These are phyloP conservation scores for Sebastes fasciatus DNA, from an alignment of 2,113 vertebrate genomes.

Conservation along the genomic window DNA sequence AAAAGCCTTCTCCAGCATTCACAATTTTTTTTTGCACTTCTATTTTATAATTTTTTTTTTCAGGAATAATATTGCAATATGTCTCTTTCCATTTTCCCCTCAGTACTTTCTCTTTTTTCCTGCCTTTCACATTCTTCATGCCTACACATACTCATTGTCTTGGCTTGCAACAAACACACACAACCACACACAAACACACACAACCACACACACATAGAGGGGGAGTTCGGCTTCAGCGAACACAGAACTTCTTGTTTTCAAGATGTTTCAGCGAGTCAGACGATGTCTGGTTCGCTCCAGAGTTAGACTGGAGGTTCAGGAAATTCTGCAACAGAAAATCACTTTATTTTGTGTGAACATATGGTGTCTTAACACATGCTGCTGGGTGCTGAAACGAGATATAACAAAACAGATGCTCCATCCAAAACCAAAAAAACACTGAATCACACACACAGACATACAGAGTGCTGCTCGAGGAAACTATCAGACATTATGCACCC, in stretches of 20 bases:
- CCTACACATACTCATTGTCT: conserved; percentile 61
- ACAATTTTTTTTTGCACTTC: background rate
- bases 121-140: conserved; percentile 61
- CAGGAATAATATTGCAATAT: background rate
- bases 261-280: conserved; percentile 20
- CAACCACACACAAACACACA: conserved; percentile 9
- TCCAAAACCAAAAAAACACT: background rate
- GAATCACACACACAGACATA: background rate
- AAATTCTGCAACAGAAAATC: background rate
- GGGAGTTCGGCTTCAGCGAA: conserved; percentile 38
- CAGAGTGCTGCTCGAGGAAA: background rate
- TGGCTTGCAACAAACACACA: conserved; percentile 30
- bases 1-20: background rate
- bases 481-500: background rate
- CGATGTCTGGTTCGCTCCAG: conserved; percentile 1
- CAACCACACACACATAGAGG: background rate
- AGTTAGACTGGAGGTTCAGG: background rate
- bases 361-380: background rate
- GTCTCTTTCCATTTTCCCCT: conserved; percentile 1
- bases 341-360: conserved; percentile 4
- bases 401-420: conserved; percentile 5
- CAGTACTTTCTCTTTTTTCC: conserved; percentile 3
- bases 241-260: conserved; percentile 54
- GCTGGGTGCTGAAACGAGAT: conserved; percentile 1
- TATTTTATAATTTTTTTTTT: no score